Percentiles rank a stretch among this genome's conserved stretches.
phyloP scores from a whole-genome alignment of 2,888 invertebrate species.

The Endomychus coccineus region DNA sequence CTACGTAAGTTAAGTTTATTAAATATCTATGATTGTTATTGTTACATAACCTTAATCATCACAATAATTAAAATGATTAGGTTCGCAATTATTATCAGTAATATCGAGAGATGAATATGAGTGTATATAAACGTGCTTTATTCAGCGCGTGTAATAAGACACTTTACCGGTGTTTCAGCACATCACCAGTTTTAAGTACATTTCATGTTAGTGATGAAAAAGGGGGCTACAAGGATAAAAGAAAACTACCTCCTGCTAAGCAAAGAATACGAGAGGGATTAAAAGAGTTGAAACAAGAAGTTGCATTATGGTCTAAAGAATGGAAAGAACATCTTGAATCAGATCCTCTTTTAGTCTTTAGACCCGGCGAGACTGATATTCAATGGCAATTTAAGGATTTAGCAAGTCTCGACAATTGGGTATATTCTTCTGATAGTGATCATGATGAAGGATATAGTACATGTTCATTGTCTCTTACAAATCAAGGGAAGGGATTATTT shows the following conservation, averaged over 20 bases:
- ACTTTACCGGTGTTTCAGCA: too few species aligned
- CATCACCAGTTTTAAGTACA: constrained; percentile 29
- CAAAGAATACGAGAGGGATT: constrained; percentile 57
- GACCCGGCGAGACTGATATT: constrained; percentile 64
- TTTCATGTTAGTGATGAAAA: constrained; percentile 56
- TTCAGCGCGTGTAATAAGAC: too few species aligned
- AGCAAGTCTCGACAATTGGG: constrained; percentile 59
- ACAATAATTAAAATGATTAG: too few species aligned
- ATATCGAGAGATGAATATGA: too few species aligned
- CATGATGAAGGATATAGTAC: constrained; percentile 71
- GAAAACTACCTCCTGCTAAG: constrained; percentile 43
- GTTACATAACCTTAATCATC: too few species aligned
- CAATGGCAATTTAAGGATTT: constrained; percentile 62
- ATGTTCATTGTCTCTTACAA: constrained; percentile 58
- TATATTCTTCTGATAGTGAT: constrained; percentile 71
- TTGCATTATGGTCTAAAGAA: constrained; percentile 60
- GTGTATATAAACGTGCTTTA: too few species aligned
- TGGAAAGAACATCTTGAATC: constrained; percentile 54
- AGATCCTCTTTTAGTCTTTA: constrained; percentile 52
- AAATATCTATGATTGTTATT: too few species aligned
- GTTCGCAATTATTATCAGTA: too few species aligned
- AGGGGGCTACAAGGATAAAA: constrained; percentile 49
- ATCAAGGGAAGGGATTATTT: constrained; percentile 63
- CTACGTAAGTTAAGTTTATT: too few species aligned
- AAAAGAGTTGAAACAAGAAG: constrained; percentile 59